phyloP scores from a whole-genome alignment of 2,888 invertebrate genomes.

The Melanostoma mellinum region DNA sequence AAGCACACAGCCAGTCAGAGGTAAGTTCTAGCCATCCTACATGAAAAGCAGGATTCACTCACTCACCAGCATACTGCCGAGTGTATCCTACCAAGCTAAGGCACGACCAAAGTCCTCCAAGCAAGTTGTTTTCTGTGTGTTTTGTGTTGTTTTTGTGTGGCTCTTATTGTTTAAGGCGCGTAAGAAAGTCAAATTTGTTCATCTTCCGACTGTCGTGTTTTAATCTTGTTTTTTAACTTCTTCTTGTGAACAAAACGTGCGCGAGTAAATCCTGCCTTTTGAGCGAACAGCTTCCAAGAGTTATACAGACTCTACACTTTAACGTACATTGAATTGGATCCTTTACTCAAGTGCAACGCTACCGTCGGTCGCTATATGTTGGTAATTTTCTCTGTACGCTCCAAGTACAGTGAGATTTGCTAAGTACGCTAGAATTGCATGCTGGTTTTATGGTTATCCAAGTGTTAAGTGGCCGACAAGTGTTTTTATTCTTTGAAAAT shows the following conservation, averaged over 20 bases:
- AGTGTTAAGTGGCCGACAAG: slow-evolving; percentile 47
- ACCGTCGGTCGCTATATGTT: slow-evolving; percentile 23
- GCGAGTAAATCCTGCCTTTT: slow-evolving; percentile 17
- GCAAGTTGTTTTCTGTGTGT: slow-evolving; percentile 6
- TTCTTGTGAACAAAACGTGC: slow-evolving; percentile 10
- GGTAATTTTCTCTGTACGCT: slow-evolving; percentile 14
- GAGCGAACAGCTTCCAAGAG: background rate
- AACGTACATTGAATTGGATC: slow-evolving; percentile 51
- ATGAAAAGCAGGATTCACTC: slow-evolving; percentile 51
- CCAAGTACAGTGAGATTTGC: slow-evolving; percentile 40
- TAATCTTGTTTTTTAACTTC: slow-evolving; percentile 5
- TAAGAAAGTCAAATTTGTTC: slow-evolving; percentile 51
- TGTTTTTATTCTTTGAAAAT: slow-evolving; percentile 34
- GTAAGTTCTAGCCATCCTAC: slow-evolving; percentile 53
- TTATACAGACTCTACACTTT: slow-evolving; percentile 52
- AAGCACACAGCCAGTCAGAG: slow-evolving; percentile 61
- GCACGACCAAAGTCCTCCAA: slow-evolving; percentile 52
- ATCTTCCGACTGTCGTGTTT: slow-evolving; percentile 11
- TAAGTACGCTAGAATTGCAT: slow-evolving; percentile 48
- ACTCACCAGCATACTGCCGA: slow-evolving; percentile 48
- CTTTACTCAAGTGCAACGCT: slow-evolving; percentile 20
- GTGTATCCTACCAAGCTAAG: slow-evolving; percentile 45
- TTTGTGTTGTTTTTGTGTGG: slow-evolving; percentile 3
- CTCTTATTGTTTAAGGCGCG: slow-evolving; percentile 30
- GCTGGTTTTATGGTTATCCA: slow-evolving; percentile 41